Conservation (phyloP, 64 coral and sea anemone species). For the Exaiptasia diaphana region DNA sequence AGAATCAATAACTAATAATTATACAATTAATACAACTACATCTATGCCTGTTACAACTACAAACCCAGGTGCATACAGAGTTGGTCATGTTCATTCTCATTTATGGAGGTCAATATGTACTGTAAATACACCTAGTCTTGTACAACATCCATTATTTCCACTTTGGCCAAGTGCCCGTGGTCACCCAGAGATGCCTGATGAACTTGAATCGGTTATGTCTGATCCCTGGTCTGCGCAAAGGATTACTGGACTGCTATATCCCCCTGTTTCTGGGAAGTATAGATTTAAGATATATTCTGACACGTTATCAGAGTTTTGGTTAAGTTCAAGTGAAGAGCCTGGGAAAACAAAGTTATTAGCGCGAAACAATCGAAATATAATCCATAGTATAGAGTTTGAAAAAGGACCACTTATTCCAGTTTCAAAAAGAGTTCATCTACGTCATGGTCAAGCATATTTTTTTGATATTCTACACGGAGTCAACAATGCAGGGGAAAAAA, state of each 20-base stretch:
- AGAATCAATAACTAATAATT: too few relatives aligned
- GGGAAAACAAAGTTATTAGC: background rate
- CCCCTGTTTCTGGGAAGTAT: background rate
- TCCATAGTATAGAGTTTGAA: background rate
- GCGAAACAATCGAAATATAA: conserved; percentile 13
- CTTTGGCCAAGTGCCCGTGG: background rate
- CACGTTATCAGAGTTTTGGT: conserved; percentile 29
- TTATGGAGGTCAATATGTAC: conserved; percentile 27
- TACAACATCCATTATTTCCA: conserved; percentile 36
- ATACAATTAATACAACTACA: too few relatives aligned
- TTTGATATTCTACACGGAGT: conserved; percentile 45
- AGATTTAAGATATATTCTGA: conserved; percentile 18
- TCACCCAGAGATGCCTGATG: conserved; percentile 12
- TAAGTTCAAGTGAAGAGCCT: background rate
- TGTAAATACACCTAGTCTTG: conserved; percentile 9
- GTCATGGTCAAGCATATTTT: conserved; percentile 11
- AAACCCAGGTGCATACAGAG: too few relatives aligned
- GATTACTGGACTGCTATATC: conserved; percentile 36
- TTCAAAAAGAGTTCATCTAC: background rate
- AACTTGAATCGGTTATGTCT: conserved; percentile 18
- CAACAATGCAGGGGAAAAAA: conserved; percentile 7
- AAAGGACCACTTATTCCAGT: background rate
- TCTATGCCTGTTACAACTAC: too few relatives aligned
- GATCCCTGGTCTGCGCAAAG: conserved; percentile 36
- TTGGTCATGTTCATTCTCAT: conserved; percentile 18